Evolutionary conservation across 2,888 invertebrate species (phyloP), one percentile per base, ranked within the genome.

Genomic region (Cactoblastis cactorum): DNA sequence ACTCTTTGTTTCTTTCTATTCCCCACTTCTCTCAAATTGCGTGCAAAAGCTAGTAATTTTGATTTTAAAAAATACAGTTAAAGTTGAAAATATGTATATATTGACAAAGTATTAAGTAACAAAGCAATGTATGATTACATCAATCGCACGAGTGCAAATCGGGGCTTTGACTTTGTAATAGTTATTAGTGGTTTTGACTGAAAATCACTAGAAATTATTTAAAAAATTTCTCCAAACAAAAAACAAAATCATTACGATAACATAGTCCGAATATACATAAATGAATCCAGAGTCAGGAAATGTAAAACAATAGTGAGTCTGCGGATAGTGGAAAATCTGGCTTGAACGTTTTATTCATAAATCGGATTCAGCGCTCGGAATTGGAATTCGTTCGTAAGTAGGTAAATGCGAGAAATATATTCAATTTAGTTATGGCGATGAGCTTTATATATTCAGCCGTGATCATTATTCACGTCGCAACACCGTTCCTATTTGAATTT

Each of bases 401-500:
- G 55, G 57, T 49, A 53, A 54, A 53, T 54, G 52, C 48, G 52
- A 38, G 51, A 61, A 52, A 50, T 62, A 55, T 57, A 57, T 57
- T 56, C 53, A 54, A 57, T 63, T 59, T 55, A 55, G 59, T 57
- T 55, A 54, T 49, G 53, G 45, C 54, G 55, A 53, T 53, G 59
- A 55, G 50, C 48, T 55, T 59, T 58, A 58, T 39, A 49, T 33
- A 49, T 49, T 32, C 46, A 17, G 41, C 43, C 33, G 17, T 49
- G 46, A 52, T 52, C 58, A 53, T 65, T 67, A 65, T 69, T 63
- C 63, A 57, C 53, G 59, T 63, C 50, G 54, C 52, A 63, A 62
- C 61, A 54, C 60, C 53, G 63, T 67, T 67, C 52, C 61, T 62
- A 60, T 69, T 64, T 62, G 56, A 62, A 62, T 67, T 59, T 57